Evolutionary conservation across 2,797 vertebrate species (phyloP).

Genomic region (Phylloscopus collybita): DNA sequence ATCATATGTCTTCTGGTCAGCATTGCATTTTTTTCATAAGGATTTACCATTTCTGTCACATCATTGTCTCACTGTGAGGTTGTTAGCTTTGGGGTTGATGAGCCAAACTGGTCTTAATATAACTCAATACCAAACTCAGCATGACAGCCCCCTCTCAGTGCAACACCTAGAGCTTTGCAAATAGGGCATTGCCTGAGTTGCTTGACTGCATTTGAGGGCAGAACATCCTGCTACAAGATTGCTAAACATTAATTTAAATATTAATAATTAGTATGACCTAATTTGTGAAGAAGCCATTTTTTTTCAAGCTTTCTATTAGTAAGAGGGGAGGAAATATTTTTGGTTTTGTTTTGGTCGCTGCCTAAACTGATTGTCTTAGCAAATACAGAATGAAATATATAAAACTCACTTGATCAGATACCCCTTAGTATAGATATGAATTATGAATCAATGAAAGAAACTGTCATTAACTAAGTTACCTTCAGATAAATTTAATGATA

Average conservation of each 20-base stretch:
- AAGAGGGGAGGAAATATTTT: not conserved
- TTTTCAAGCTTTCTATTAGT: not conserved
- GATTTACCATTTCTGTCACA: not conserved
- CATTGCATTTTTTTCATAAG: not conserved
- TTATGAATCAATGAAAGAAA: slow-evolving; percentile 38
- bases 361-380: slow-evolving; percentile 25
- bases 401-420: slow-evolving; percentile 25
- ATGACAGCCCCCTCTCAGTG: too few species aligned
- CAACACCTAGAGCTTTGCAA: not conserved
- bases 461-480: slow-evolving; percentile 5
- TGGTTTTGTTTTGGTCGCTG: slow-evolving; percentile 2
- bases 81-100: not conserved
- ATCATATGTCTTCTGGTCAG: not conserved
- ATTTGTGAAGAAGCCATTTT: not conserved
- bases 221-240: not conserved
- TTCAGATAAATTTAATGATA: slow-evolving; percentile 1
- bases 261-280: not conserved
- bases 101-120: not conserved
- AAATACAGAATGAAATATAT: slow-evolving; percentile 30
- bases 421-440: not conserved
- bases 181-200: not conserved
- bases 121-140: not conserved
- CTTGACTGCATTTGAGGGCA: not conserved
- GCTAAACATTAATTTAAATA: not conserved
- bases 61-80: not conserved